Base-by-base conservation (phyloP, 2,797 vertebrate species). In the Pseudochirops corinnae region DNA sequence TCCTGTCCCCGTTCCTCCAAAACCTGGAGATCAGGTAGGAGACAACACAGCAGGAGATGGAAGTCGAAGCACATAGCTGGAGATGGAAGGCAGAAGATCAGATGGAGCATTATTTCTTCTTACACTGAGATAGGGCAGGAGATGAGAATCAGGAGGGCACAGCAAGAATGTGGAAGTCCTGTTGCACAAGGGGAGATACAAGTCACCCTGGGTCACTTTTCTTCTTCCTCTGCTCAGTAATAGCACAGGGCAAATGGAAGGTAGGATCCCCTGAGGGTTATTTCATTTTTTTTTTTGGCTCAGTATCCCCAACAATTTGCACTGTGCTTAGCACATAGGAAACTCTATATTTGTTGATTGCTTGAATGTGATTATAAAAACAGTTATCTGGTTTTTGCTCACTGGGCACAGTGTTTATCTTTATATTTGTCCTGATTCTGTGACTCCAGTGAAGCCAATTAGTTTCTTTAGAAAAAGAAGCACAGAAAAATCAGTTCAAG, bases 401-500 rank as follows among this genome's bases (percentile, higher is more conserved):
- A 93, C n/a, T 94, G 58, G 92, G 5, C 26, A 58, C 55, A 58
- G 16, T 67, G 50, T 90, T 93, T 74, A 93, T 91, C n/a, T 10
- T 95, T 50, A 82, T n/a, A 50, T 91, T 94, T 92, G 50, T 33
- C 50, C 56, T 2, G 60, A 46, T 97, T 55, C 56, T 82, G 50
- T 94, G 95, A 4, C 67, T 55, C 74, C 90, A 94, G 33, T 96
- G 55, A 95, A 93, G 39, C 3, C 74, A 87, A 92, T 90, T 53
- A 94, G 57, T 58, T 67, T 91, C 74, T 92, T 56, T 24, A 53
- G 74, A 91, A 94, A 82, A 18, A 74, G 67, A n/a, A 16, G 1
- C n/a, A 39, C 18, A 94, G 94, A 57, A 92, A 97, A 93, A 93
- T 87, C 24, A 90, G 26, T 62, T 46, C 55, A 93, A 94, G 7